Evolutionary conservation across 2,113 vertebrate genomes (phyloP).

Genomic region (Stictonetta naevosa): DNA sequence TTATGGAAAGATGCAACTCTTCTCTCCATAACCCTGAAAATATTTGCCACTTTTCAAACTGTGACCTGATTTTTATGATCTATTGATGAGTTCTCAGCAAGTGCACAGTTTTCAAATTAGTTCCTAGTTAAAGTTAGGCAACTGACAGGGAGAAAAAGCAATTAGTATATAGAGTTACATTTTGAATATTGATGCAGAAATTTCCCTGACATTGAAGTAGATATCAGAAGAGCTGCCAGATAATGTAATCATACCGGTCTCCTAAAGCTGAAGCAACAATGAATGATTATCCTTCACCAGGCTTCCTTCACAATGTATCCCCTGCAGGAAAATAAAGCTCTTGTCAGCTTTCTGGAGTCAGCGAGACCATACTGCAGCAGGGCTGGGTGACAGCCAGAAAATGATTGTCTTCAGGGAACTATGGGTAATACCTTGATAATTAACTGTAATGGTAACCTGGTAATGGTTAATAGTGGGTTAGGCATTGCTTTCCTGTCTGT

Average conservation of each 20-base stretch:
- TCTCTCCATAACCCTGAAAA: background rate
- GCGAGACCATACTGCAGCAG: background rate
- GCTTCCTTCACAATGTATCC: background rate
- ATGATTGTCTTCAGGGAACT: constrained; percentile 49
- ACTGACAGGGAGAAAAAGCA: constrained; percentile 50
- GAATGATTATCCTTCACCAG: constrained; percentile 4
- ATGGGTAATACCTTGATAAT: constrained; percentile 46
- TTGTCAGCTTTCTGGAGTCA: constrained; percentile 20
- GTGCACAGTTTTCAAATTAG: constrained; percentile 30
- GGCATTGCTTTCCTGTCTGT: constrained; percentile 28
- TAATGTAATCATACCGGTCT: constrained; percentile 5
- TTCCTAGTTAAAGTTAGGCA: constrained; percentile 47
- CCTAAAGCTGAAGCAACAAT: background rate
- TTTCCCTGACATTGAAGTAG: constrained; percentile 36
- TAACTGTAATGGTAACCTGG: constrained; percentile 45
- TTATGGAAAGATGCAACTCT: background rate
- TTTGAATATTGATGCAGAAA: constrained; percentile 61
- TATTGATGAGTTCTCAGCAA: constrained; percentile 50
- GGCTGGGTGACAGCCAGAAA: constrained; percentile 47
- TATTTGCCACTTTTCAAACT: background rate
- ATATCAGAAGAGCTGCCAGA: constrained; percentile 33
- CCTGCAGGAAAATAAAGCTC: background rate
- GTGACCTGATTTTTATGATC: background rate
- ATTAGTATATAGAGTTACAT: background rate
- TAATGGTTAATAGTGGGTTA: constrained; percentile 48